Base-by-base conservation (phyloP, 2,888 invertebrate species). In the Torymus auratus region DNA sequence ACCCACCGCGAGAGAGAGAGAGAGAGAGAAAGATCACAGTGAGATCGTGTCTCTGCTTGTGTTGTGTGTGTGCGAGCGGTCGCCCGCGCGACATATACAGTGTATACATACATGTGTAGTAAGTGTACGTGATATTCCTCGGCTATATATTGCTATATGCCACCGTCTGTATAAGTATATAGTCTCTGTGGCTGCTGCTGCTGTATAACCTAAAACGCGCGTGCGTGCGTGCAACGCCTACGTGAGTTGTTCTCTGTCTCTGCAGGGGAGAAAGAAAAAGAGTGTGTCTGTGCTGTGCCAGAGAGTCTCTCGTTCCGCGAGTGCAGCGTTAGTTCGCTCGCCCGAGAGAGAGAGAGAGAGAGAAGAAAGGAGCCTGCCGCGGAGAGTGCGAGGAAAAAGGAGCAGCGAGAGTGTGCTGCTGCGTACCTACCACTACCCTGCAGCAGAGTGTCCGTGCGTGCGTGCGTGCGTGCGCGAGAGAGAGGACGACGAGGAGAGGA, bases 401-500 rank as follows among this genome's bases (percentile, higher is more conserved):
- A n/a, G 20, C 50, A 17, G 52, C 52, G 52, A 20, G 14, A 23
- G 28, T 28, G 62, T 62, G 62, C 20, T 0, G 61, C 11, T 62
- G 62, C 11, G 7, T 10, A 41, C 41, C 41, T 41, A 41, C 7
- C 41, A 41, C 5, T 1, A 41, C 41, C 7, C 28, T 28, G 7
- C 7, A 28, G 3, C 5, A 41, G 41, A 41, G 41, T 41, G 41
- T 41, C 41, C 41, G 41, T 41, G 41, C 7, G 28, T 41, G 28
- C 28, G 28, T 28, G 28, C 28, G 28, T 28, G 41, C 41, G 41
- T 41, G 41, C 41, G 5, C 41, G 76, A 75, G 67, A 56, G 60
- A 15, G 11, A 76, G 62, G 60, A 62, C 56, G 72, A 17, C 58
- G 60, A 20, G 53, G 28, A 41, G 41, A 41, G 41, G 41, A 41